A percentile compares a stretch with the other conserved stretches of the same genome.
Conservation (phyloP, 2,888 invertebrate species). For the Mellilla xanthometata region DNA sequence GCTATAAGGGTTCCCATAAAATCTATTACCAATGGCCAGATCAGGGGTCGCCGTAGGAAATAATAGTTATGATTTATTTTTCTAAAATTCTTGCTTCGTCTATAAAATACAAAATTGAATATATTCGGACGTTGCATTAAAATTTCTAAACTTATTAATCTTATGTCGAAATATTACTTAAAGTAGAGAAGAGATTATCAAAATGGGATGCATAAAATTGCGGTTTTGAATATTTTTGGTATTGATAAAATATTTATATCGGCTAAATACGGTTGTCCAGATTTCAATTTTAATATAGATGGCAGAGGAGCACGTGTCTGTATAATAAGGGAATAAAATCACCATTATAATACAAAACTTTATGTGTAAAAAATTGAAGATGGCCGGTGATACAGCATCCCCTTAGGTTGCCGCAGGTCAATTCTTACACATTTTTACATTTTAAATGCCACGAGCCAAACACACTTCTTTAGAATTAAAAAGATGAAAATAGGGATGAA, state of each 20-base stretch:
- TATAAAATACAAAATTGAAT: constrained; percentile 14
- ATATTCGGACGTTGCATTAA: background rate
- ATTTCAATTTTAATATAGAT: constrained; percentile 15
- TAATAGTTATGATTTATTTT: constrained; percentile 33
- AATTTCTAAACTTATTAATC: background rate
- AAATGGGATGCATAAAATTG: background rate
- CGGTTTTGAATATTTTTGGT: constrained; percentile 10
- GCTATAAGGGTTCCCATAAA: constrained; percentile 69
- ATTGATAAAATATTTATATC: constrained; percentile 13
- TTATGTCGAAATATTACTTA: background rate
- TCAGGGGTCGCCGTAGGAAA: constrained; percentile 33
- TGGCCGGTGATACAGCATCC: constrained; percentile 38
- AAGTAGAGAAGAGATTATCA: background rate
- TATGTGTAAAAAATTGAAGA: constrained; percentile 32
- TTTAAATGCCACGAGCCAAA: constrained; percentile 40
- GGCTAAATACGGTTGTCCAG: constrained; percentile 3
- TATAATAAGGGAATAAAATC: constrained; percentile 14
- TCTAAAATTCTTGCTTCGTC: constrained; percentile 25
- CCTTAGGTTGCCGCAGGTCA: constrained; percentile 44
- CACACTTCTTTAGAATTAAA: constrained; percentile 38
- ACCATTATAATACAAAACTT: constrained; percentile 26
- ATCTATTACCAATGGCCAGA: constrained; percentile 44
- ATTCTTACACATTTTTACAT: constrained; percentile 40
- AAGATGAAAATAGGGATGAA: constrained; percentile 27
- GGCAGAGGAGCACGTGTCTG: constrained; percentile 12